phyloP scores from a whole-genome alignment of 2,797 vertebrate genomes.

The Pristis pectinata region DNA sequence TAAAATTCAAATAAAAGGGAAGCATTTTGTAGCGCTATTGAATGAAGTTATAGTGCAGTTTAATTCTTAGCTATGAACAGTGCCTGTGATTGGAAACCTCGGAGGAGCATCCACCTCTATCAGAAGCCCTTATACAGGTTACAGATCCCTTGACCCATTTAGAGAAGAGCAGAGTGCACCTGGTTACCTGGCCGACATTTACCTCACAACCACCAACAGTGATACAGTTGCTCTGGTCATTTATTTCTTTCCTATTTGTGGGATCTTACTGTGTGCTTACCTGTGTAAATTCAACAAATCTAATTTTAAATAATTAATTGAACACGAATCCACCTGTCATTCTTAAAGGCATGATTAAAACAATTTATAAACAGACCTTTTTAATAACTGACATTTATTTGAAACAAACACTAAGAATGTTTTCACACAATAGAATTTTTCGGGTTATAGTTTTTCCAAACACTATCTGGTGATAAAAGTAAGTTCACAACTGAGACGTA shows the following conservation, averaged over 20 bases:
- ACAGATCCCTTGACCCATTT: neutral
- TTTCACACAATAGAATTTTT: neutral
- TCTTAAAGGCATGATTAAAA: neutral
- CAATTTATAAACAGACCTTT: neutral
- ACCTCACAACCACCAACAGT: neutral
- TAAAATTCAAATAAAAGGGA: neutral
- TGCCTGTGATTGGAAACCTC: neutral
- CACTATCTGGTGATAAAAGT: neutral
- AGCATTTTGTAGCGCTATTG: neutral
- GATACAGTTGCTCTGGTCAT: neutral
- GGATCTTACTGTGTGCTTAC: neutral
- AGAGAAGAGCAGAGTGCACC: neutral
- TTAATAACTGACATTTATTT: neutral
- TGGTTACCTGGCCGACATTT: neutral
- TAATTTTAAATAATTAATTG: neutral
- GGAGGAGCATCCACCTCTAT: neutral
- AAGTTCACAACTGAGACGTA: neutral
- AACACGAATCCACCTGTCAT: neutral
- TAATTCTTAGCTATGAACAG: neutral
- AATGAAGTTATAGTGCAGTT: neutral
- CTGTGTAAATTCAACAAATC: neutral
- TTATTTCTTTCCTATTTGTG: neutral
- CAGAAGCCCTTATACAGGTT: neutral
- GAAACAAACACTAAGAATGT: neutral
- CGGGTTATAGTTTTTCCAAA: neutral